Evolutionary conservation across 2,113 vertebrate genomes (phyloP), one percentile per base, ranked within the genome.

Genomic region (Eudorcas thomsonii): DNA sequence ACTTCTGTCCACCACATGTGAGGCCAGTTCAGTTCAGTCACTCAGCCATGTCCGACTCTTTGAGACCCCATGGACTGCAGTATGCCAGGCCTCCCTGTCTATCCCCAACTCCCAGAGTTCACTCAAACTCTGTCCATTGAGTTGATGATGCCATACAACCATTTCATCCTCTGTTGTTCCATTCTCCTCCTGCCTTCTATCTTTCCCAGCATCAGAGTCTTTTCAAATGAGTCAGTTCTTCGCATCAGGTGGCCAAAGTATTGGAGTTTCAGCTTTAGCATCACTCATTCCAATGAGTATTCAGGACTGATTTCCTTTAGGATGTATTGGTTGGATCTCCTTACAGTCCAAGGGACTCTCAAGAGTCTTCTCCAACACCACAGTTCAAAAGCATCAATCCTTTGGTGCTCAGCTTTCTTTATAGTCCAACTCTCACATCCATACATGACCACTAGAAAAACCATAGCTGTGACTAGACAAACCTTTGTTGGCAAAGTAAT

Each of bases 1-100:
- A 2, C 23, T 39, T 30, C 21, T 25, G 57, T 48, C 23, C 4
- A 30, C 50, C 28, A 15, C 0, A 2, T 17, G 43, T 82, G 77
- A 50, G 30, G 5, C 15, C 64, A 36, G 64, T 71, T 36, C 19
- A 23, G 64, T 71, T 36, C n/a, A 71, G 64, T 36, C 0, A 0
- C 67, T 39, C 67, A 71, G 19, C 39, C 0, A 0, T 71, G 67
- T 71, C 67, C 0, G 0, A 23, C 19, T 36, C 9, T 71, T 36
- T 39, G n/a, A 0, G 0, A 39, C n/a, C n/a, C 10, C 19, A 21
- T 23, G 67, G 9, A 71, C 5, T 6, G n/a, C 67, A 23, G 10
- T 0, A 71, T 0, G 5, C 67, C n/a, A 39, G n/a, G n/a, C n/a
- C 67, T 71, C n/a, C 19, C 19, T 39, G 67, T 71, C 0, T 1